Evolutionary conservation across 2,797 vertebrate genomes (phyloP), one percentile per base, ranked within the genome.

Genomic region (Smutsia temminckii): DNA sequence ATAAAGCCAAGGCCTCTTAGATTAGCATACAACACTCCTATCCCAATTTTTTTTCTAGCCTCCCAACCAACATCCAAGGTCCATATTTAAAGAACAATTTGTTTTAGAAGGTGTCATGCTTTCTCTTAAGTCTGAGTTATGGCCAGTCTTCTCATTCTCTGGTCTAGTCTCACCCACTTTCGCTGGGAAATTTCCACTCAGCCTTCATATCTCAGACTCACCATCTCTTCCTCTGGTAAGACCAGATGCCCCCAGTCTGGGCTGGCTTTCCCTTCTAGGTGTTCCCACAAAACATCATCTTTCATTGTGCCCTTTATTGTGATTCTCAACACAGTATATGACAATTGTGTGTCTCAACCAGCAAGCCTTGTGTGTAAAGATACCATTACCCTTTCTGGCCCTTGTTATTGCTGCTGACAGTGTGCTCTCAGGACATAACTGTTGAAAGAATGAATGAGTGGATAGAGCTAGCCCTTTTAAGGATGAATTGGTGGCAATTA

Each of bases 71-170:
- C 27, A 29, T 25, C 20, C 25, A 59, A 34, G 32, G 29, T 71
- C 55, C 17, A 57, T 8, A 25, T 6, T 23, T 32, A 49, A 29
- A 6, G 3, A 85, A 57, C 21, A 40, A 8, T 25, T 51, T 27
- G 2, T 51, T 68, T 57, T 18, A 57, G 68, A 81, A 46, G 0
- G 14, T 37, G 5, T 18, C 55, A 16, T 25, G 5, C 27, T 69
- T 6, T 14, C 20, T 55, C 49, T 40, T 8, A 3, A 68, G 13
- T n/a, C n/a, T 51, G 69, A 92, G 23, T 51, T 40, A 37, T 29
- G 4, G 12, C 0, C 1, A 5, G 13, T 34, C 17, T 37, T 66
- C 63, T 29, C 32, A 2, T 20, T 21, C 18, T 16, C 5, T 46
- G 32, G 12, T 21, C 59, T 11, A 71, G 25, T 80, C 17, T 23